Percentiles rank a stretch among this genome's conserved stretches.
phyloP scores from a whole-genome alignment of 2,113 vertebrate species.

The Pungitius pungitius region DNA sequence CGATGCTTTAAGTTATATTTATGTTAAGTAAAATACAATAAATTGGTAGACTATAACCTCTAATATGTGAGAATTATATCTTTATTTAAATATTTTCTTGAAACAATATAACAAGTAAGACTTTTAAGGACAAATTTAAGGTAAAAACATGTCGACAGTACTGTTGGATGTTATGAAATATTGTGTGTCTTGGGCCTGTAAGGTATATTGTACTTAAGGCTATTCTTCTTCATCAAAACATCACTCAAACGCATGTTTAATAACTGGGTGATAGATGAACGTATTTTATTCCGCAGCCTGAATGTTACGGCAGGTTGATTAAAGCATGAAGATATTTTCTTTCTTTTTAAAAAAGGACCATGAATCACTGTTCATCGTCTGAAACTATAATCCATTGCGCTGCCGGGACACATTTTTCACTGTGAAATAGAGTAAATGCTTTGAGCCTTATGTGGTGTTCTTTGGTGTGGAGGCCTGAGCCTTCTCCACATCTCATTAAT shows the following conservation, averaged over 20 bases:
- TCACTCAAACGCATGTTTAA: neutral
- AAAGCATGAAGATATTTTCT: neutral
- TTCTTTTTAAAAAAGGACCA: conserved; percentile 28
- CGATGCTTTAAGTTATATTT: neutral
- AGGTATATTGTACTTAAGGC: neutral
- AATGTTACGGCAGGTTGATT: conserved; percentile 17
- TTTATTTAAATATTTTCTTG: neutral
- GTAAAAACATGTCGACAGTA: neutral
- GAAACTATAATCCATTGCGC: neutral
- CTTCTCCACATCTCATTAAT: conserved; percentile 55
- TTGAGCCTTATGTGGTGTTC: neutral
- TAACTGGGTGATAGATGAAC: conserved; percentile 37
- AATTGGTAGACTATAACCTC: neutral
- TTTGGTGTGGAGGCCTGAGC: neutral
- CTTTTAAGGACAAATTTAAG: neutral
- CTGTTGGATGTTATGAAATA: neutral
- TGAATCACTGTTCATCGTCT: conserved; percentile 22
- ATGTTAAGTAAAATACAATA: neutral
- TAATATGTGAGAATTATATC: neutral
- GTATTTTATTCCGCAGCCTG: conserved; percentile 14
- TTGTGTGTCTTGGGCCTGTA: neutral
- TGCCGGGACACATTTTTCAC: neutral
- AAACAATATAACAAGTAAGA: neutral
- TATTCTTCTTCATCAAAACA: neutral
- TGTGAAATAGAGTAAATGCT: neutral